phyloP scores from a whole-genome alignment of 2,113 vertebrate genomes.

The Dasyprocta punctata region DNA sequence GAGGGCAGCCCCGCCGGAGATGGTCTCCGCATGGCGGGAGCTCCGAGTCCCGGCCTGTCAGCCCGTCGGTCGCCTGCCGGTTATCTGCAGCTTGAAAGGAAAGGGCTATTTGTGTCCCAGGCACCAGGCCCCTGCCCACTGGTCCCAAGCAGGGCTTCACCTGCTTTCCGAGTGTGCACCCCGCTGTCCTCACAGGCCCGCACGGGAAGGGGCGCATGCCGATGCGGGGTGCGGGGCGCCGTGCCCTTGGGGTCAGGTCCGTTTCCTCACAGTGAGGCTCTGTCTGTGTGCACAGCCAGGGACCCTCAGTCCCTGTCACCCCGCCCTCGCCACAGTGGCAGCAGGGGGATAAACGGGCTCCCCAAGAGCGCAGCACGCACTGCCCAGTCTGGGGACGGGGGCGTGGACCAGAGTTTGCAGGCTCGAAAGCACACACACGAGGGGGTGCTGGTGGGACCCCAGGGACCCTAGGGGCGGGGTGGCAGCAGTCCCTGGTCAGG shows the following conservation, averaged over 20 bases:
- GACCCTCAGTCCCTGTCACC: accelerated
- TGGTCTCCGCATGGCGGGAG: too few species aligned
- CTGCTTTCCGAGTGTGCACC: background rate
- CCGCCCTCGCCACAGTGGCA: background rate
- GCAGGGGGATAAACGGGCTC: background rate
- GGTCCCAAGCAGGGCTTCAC: background rate
- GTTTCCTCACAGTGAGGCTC: background rate
- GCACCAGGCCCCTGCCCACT: background rate
- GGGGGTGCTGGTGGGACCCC: background rate
- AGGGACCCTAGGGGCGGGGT: background rate
- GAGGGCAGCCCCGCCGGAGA: too few species aligned
- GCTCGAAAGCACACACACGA: too few species aligned
- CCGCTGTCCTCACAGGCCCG: accelerated
- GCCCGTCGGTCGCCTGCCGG: too few species aligned
- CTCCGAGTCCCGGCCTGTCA: too few species aligned
- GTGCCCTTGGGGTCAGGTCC: background rate
- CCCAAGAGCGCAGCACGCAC: background rate
- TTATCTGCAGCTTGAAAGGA: background rate
- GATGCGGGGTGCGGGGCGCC: background rate
- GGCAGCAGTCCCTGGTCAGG: background rate
- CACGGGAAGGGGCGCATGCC: background rate
- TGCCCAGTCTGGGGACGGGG: background rate
- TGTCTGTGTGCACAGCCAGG: background rate
- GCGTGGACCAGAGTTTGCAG: too few species aligned
- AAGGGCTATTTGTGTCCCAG: background rate